Percentiles rank a stretch among this genome's conserved stretches.
phyloP scores from a whole-genome alignment of 2,888 invertebrate species.

The Papilio gigon region DNA sequence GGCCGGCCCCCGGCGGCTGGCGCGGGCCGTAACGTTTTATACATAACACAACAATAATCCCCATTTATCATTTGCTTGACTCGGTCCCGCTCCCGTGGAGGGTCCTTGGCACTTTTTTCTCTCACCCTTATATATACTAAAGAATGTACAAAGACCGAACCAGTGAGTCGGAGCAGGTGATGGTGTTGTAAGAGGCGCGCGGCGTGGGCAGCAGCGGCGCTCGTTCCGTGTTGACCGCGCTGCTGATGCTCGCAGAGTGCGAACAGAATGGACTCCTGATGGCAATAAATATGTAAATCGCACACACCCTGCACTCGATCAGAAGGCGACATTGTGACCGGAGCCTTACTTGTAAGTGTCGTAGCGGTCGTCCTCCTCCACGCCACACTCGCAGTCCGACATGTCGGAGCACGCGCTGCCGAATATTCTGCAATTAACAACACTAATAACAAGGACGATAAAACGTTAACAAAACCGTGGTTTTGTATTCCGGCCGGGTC shows the following conservation, averaged over 20 bases:
- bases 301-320: no score
- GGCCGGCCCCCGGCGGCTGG: background rate
- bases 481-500: no score
- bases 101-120: background rate
- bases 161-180: constrained; percentile 57
- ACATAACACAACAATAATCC: background rate
- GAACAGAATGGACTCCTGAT: constrained; percentile 45
- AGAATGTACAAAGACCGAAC: constrained; percentile 47
- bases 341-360: constrained; percentile 53
- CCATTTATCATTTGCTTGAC: background rate
- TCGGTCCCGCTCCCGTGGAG: background rate
- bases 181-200: constrained; percentile 54
- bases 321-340: no score
- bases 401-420: constrained; percentile 70
- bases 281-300: no score
- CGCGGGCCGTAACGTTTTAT: no score
- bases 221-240: constrained; percentile 53
- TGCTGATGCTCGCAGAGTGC: constrained; percentile 46
- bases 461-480: background rate
- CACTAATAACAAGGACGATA: background rate
- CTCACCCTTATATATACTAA: background rate
- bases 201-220: constrained; percentile 58
- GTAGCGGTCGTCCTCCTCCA: constrained; percentile 54
- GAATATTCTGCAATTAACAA: constrained; percentile 62
- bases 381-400: constrained; percentile 73